Percentiles rank a stretch among this genome's conserved stretches.
These are phyloP conservation scores for Liolophura sinensis DNA, from an alignment of 1,140 invertebrate species.

Conservation along the genomic window DNA sequence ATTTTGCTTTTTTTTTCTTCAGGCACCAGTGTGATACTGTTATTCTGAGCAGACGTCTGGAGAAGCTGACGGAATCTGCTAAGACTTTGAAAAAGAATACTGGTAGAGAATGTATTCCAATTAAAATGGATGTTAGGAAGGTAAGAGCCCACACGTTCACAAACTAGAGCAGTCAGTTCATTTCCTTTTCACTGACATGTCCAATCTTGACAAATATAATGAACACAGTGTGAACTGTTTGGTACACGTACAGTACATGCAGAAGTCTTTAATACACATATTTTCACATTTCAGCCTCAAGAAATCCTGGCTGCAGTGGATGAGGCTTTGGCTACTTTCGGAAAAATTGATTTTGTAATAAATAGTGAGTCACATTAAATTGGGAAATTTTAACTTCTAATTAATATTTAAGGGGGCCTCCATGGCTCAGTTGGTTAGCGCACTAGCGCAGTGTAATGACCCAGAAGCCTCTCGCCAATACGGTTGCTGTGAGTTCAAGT, in stretches of 20 bases:
- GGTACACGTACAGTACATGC: too few species aligned
- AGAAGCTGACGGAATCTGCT: slow-evolving; percentile 35
- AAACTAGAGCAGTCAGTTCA: too few species aligned
- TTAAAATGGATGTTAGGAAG: slow-evolving; percentile 52
- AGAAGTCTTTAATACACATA: slow-evolving; percentile 1
- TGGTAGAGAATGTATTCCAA: slow-evolving; percentile 41
- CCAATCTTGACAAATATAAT: too few species aligned
- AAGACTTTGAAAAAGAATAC: slow-evolving; percentile 34
- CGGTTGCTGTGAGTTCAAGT: too few species aligned
- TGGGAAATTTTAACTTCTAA: too few species aligned
- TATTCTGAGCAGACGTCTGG: slow-evolving; percentile 44
- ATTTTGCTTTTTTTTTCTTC: slow-evolving; percentile 10
- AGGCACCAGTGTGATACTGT: slow-evolving; percentile 51
- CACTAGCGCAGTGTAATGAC: too few species aligned
- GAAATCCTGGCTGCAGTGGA: slow-evolving; percentile 40
- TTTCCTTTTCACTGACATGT: too few species aligned
- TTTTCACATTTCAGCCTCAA: slow-evolving; percentile 33
- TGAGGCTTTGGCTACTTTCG: slow-evolving; percentile 31
- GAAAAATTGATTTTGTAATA: slow-evolving; percentile 45
- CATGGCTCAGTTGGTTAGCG: too few species aligned
- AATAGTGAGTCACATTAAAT: slow-evolving; percentile 37
- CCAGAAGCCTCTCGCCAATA: too few species aligned
- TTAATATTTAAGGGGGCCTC: too few species aligned
- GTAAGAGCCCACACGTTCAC: slow-evolving; percentile 19
- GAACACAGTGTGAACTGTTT: too few species aligned